Base-by-base conservation (phyloP, 2,113 vertebrate species). In the Tricholaema leucomelas region DNA sequence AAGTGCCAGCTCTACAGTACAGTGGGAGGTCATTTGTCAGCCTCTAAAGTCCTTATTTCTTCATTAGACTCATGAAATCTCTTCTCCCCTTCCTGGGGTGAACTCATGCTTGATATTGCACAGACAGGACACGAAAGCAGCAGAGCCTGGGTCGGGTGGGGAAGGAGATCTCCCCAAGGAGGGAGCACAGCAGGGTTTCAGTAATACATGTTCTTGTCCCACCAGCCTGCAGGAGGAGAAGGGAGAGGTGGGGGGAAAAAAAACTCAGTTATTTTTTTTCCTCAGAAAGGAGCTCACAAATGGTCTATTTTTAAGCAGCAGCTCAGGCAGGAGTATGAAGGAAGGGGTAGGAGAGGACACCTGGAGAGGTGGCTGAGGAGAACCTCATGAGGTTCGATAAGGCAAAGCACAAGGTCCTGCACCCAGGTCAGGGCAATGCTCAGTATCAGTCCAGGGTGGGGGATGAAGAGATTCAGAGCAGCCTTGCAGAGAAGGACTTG, bases 141-240 rank as follows among this genome's bases (percentile, higher is more conserved):
- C 50, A 88, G 88, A 61, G 81, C 65, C 55, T 77, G 38, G 71
- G 56, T 76, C 73, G 59, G 38, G 44, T 64, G 72, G 40, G 89
- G 75, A 81, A 64, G 80, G 69, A 75, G 30, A 31, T 89, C 63
- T 76, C 64, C 70, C 24, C 12, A 4, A 44, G 50, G 65, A 56
- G 31, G 55, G 79, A 25, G 28, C 23, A 1, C 48, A 64, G 12
- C 65, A 52, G 64, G 17, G 9, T 24, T 73, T 97, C 93, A 98
- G 2, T 98, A 98, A 87, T 98, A 98, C 98, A 98, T 98, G 76
- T 98, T 98, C 90, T 97, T 98, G 79, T 98, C 98, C 98, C 98
- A 98, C 98, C 98, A 98, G 42, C 97, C 98, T 98, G 95, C 75
- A 85, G 27, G 0, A 70, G 31, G 73, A 95, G 69, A 35, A 25